Evolutionary conservation across 2,888 invertebrate genomes (phyloP).

Genomic region (Drosophila atroscutellata): DNA sequence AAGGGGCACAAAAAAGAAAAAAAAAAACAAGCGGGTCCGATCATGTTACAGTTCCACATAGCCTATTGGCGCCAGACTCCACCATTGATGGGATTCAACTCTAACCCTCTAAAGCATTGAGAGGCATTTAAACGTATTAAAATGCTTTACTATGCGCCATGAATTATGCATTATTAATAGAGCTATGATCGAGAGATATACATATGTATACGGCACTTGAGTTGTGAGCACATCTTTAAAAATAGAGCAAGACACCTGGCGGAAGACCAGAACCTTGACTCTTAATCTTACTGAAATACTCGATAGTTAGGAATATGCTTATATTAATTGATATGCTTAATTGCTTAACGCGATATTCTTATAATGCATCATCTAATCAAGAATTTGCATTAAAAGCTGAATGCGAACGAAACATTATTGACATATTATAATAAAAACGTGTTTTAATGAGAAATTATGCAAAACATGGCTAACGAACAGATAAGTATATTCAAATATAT

Average conservation of each 20-base stretch:
- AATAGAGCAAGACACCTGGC: constrained; percentile 71
- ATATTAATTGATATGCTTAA: constrained; percentile 70
- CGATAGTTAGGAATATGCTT: constrained; percentile 61
- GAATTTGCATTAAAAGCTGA: constrained; percentile 68
- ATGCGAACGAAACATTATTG: constrained; percentile 62
- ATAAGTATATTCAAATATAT: neutral
- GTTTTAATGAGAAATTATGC: constrained; percentile 80
- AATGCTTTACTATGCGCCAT: constrained; percentile 65
- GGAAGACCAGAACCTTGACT: constrained; percentile 33
- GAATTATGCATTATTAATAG: constrained; percentile 73
- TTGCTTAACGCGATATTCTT: constrained; percentile 12
- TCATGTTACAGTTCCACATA: constrained; percentile 49
- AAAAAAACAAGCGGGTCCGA: constrained; percentile 52
- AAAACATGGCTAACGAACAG: constrained; percentile 43
- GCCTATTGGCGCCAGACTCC: constrained; percentile 50
- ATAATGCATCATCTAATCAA: constrained; percentile 58
- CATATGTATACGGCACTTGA: neutral
- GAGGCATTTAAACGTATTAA: constrained; percentile 53
- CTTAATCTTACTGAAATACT: constrained; percentile 17
- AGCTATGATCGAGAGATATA: constrained; percentile 6
- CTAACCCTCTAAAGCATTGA: constrained; percentile 34
- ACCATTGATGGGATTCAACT: constrained; percentile 28
- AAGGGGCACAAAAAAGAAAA: constrained; percentile 21
- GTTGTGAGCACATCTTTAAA: constrained; percentile 79
- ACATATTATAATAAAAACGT: constrained; percentile 77